Evolutionary conservation across 53 echinoderm and acorn worm species (phyloP).

Genomic region (Actinopyga echinites): DNA sequence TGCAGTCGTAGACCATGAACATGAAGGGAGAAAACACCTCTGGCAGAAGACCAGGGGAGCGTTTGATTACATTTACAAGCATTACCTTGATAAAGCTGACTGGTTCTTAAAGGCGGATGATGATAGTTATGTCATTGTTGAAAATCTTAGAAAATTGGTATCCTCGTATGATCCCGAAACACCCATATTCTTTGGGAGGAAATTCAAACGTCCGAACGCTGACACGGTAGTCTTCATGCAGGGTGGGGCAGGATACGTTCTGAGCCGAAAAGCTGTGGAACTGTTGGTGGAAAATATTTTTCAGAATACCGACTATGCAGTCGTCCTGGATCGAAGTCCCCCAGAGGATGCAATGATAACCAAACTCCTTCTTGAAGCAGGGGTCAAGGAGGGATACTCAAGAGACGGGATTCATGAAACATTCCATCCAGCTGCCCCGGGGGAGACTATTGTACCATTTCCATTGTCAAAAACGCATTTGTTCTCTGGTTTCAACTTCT

Average conservation of each 20-base stretch:
- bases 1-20: conserved; percentile 50
- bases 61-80: too few relatives aligned
- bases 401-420: conserved; percentile 49
- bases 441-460: conserved; percentile 63
- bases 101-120: conserved; percentile 93
- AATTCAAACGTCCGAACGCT: conserved; percentile 86
- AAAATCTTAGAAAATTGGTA: conserved; percentile 82
- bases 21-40: conserved; percentile 69
- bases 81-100: too few relatives aligned
- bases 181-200: conserved; percentile 78
- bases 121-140: conserved; percentile 79
- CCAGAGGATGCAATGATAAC: conserved; percentile 91
- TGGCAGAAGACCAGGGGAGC: conserved; percentile 94
- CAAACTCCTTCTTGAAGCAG: conserved; percentile 70
- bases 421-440: conserved; percentile 88
- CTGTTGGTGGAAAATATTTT: conserved; percentile 62
- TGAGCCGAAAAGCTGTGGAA: conserved; percentile 66
- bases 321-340: too few relatives aligned
- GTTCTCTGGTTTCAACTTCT: conserved; percentile 83
- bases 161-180: conserved; percentile 57
- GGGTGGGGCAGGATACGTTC: conserved; percentile 89
- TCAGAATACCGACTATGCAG: conserved; percentile 18
- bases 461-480: conserved; percentile 69
- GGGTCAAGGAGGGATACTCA: conserved; percentile 78
- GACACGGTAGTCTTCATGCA: conserved; percentile 89